These are phyloP conservation scores for Thalpophila matura DNA, from an alignment of 2,888 invertebrate genomes.

Conservation along the genomic window DNA sequence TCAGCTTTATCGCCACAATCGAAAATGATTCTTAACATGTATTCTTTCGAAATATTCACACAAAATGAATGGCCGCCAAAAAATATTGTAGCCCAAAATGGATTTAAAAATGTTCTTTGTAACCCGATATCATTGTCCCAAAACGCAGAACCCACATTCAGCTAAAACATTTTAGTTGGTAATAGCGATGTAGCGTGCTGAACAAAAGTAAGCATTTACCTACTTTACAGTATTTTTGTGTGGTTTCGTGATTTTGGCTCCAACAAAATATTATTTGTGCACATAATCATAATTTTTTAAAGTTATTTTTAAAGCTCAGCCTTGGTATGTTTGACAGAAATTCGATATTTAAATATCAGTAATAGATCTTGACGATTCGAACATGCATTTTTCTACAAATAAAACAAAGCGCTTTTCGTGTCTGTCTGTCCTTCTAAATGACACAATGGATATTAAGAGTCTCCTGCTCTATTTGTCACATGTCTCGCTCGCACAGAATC, in stretches of 20 bases:
- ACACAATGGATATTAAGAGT: too few relatives aligned
- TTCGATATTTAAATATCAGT: conserved; percentile 13
- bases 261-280: conserved; percentile 28
- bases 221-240: conserved; percentile 55
- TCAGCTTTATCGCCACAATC: too few relatives aligned
- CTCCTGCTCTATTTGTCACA: too few relatives aligned
- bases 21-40: too few relatives aligned
- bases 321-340: conserved; percentile 44
- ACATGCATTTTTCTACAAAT: not conserved
- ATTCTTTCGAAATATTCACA: too few relatives aligned
- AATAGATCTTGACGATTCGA: conserved; percentile 4
- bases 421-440: too few relatives aligned
- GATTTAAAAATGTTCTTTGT: too few relatives aligned
- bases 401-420: too few relatives aligned
- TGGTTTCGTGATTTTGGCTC: conserved; percentile 51
- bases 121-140: not conserved
- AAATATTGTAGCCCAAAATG: too few relatives aligned
- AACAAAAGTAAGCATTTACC: conserved; percentile 64
- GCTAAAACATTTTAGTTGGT: conserved; percentile 29
- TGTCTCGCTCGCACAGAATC: too few relatives aligned
- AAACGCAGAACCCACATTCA: conserved; percentile 27
- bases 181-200: conserved; percentile 63
- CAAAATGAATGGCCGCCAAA: too few relatives aligned
- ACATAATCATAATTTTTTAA: conserved; percentile 44
- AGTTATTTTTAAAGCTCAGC: conserved; percentile 39